Evolutionary conservation across 2,113 vertebrate species (phyloP), one percentile per base, ranked within the genome.

Genomic region (Aythya baeri): DNA sequence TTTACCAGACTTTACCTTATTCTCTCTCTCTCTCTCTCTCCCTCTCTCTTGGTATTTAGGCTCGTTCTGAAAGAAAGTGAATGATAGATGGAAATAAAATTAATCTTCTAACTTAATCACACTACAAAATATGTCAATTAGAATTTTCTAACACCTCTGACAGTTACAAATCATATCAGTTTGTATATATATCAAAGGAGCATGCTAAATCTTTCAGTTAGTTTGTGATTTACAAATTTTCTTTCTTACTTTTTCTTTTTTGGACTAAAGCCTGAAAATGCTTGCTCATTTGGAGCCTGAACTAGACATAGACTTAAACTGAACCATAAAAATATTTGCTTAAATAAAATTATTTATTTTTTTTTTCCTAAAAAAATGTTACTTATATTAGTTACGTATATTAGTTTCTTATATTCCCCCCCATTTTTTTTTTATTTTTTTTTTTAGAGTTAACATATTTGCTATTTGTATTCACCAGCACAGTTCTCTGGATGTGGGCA

Each of bases 1-100:
- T 43, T 89, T 65, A 27, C 4, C 25, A 83, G 38, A 62, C 18
- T 63, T 46, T 23, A 22, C 49, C 5, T 50, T 50, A 50, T 50
- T 49, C 4, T 58, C 16, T 27, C 46, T 46, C 46, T 44, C 44
- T 46, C 44, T 18, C 44, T 46, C 18, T 20, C 46, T 21, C 5
- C 10, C 20, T 21, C 46, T 21, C 46, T 49, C 46, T 49, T 21
- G 9, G 11, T 52, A 79, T 61, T 81, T 88, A 31, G 7, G 4
- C 5, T 78, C 62, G 1, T 59, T 88, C n/a, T 79, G 59, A 89
- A 95, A 88, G 61, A 70, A 68, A 54, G 13, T 75, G 78, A 68
- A 46, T 70, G 49, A 41, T 49, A 86, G 14, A 18, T n/a, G 27
- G 55, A 96, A 95, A 74, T 71, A 77, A 94, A 88, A 93, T 72